Evolutionary conservation across 2,888 invertebrate genomes (phyloP).

Genomic region (Clanis bilineata): DNA sequence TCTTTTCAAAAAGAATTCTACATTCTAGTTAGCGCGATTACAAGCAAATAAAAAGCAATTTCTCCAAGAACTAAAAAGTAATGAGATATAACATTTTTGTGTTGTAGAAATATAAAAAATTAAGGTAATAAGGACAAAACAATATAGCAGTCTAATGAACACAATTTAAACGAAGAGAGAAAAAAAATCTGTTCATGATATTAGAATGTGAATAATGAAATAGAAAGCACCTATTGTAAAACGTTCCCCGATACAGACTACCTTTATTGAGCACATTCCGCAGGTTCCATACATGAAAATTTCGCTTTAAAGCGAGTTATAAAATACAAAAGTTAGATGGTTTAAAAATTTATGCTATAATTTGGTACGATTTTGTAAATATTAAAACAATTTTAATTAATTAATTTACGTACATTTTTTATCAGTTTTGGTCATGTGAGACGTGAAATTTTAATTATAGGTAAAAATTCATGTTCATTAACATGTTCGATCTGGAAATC

Average conservation of each 20-base stretch:
- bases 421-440: too few species aligned
- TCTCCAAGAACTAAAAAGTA: neutral
- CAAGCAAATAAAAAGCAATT: neutral
- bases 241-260: constrained; percentile 13
- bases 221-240: constrained; percentile 28
- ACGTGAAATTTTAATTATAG: too few species aligned
- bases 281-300: constrained; percentile 1
- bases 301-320: neutral
- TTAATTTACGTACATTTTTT: neutral
- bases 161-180: neutral
- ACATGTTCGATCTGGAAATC: too few species aligned
- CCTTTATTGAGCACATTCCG: constrained; percentile 18
- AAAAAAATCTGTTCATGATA: constrained; percentile 24
- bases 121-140: neutral
- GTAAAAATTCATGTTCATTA: too few species aligned
- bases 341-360: constrained; percentile 6
- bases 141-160: neutral
- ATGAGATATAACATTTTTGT: neutral
- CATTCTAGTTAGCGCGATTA: neutral
- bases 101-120: neutral
- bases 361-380: neutral
- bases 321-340: neutral
- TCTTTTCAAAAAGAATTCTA: neutral
- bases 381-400: constrained; percentile 2
- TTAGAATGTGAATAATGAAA: constrained; percentile 32